Base-by-base conservation (phyloP, 2,113 vertebrate genomes). In the Mungos mungo region DNA sequence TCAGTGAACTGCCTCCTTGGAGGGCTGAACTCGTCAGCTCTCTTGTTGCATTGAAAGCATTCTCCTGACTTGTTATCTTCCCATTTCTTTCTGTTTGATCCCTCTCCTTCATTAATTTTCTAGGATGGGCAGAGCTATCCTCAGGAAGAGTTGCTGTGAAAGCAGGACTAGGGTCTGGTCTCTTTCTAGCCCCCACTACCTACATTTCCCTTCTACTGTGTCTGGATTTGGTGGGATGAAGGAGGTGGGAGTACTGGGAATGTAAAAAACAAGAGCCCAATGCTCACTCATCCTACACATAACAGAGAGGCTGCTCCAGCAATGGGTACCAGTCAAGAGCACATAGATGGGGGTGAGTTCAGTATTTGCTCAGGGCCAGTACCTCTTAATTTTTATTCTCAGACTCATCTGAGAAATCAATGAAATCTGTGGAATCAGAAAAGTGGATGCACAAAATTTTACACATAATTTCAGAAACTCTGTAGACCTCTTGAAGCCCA, bases 181-280 rank as follows among this genome's bases (percentile, higher is more conserved):
- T 15, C 57, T n/a, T 45, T 69, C 19, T 54, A 29, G 82, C 1
- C 15, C 10, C 33, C 7, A 11, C 2, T 7, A 50, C 15, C 41
- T 21, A 41, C n/a, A 38, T 57, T 41, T 25, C 50, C 41, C 45
- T 57, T 29, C 9, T 6, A 1, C 0, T 0, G 4, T 15, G 21
- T 74, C 38, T 89, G 77, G 29, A 33, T 29, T 81, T 33, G 1
- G 10, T 27, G 50, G 38, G 81, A 65, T 13, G 1, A 81, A 35
- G 57, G 14, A 65, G 60, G 21, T 2, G 2, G 80, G 60, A 35
- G 18, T 21, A 11, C 18, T 57, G 45, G 92, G 60, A 25, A n/a
- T n/a, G 5, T 45, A 35, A 23, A 31, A 29, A 57, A 12, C 21
- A 68, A 76, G 63, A 33, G 9, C 10, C 15, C 6, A 3, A 29